Percentiles rank a stretch among this genome's conserved stretches.
Evolutionary conservation across 1,140 invertebrate genomes (phyloP).

Genomic region (Hylaeus anthracinus): DNA sequence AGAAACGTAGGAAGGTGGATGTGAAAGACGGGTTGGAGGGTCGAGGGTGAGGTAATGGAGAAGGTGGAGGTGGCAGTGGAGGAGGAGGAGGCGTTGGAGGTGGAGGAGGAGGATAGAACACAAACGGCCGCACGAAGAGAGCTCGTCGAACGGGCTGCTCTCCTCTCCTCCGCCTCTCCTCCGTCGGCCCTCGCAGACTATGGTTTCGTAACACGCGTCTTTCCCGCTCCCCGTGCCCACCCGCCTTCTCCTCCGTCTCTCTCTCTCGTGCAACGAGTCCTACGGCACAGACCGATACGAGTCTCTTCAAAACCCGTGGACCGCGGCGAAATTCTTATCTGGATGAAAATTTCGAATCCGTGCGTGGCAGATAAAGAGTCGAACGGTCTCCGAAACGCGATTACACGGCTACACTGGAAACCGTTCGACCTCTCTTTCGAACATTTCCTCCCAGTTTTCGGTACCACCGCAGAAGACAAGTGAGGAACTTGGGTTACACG

Average conservation of each 20-base stretch:
- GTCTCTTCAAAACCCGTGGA: slow-evolving; percentile 35
- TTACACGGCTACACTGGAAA: no score
- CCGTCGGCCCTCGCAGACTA: slow-evolving; percentile 53
- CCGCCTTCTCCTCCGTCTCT: slow-evolving; percentile 16
- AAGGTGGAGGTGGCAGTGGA: slow-evolving; percentile 5
- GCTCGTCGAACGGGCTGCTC: slow-evolving; percentile 68
- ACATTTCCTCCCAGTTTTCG: no score
- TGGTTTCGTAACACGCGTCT: slow-evolving; percentile 72
- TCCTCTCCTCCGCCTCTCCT: not conserved
- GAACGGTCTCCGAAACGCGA: no score
- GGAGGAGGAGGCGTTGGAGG: slow-evolving; percentile 4
- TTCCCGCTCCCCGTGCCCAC: slow-evolving; percentile 42
- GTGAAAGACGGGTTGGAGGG: slow-evolving; percentile 35
- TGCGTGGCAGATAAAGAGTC: no score
- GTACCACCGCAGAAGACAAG: no score
- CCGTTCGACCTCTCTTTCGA: no score
- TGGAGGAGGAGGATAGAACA: slow-evolving; percentile 49
- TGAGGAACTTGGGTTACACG: no score
- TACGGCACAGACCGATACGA: slow-evolving; percentile 22
- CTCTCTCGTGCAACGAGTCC: slow-evolving; percentile 24
- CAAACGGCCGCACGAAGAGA: slow-evolving; percentile 64
- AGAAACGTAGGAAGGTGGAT: slow-evolving; percentile 38
- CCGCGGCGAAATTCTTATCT: no score
- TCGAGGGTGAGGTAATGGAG: slow-evolving; percentile 11
- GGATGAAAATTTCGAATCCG: no score